Conservation (phyloP, 2,888 invertebrate genomes). For the Pemphredon lugubris region DNA sequence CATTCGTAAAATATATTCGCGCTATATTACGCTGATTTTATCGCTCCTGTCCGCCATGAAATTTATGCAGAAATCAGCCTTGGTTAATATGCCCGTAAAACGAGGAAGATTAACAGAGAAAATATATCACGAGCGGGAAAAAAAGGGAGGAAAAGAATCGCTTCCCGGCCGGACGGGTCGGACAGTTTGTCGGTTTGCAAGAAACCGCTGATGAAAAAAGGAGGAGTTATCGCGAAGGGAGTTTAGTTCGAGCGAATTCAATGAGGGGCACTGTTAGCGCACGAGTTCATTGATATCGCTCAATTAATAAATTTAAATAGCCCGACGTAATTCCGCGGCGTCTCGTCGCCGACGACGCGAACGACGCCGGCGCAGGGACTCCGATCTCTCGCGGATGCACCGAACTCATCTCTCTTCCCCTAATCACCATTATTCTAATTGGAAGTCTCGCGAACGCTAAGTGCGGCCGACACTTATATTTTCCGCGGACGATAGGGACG, state of each 20-base stretch:
- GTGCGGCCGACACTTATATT: constrained; percentile 19
- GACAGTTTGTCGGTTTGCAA: constrained; percentile 22
- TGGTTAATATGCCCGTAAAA: too few relatives aligned
- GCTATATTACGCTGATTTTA: too few relatives aligned
- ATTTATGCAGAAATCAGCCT: too few relatives aligned
- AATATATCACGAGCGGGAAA: too few relatives aligned
- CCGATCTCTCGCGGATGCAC: too few relatives aligned
- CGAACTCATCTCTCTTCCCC: constrained; percentile 17
- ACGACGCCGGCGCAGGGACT: constrained; percentile 21
- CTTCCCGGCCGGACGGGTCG: too few relatives aligned
- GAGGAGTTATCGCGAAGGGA: constrained; percentile 54
- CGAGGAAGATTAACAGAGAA: too few relatives aligned
- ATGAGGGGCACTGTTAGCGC: constrained; percentile 78
- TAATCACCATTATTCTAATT: constrained; percentile 59
- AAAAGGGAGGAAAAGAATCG: constrained; percentile 31
- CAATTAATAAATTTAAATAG: constrained; percentile 80
- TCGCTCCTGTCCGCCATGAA: too few relatives aligned
- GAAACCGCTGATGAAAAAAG: constrained; percentile 16
- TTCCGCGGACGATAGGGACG: constrained; percentile 31
- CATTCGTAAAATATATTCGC: too few relatives aligned
- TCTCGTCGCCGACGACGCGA: constrained; percentile 51
- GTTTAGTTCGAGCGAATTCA: constrained; percentile 71
- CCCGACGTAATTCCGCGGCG: constrained; percentile 70
- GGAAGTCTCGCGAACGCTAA: constrained; percentile 17
- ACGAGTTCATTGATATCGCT: constrained; percentile 79